Evolutionary conservation across 2,113 vertebrate species (phyloP), one percentile per base, ranked within the genome.

Genomic region (Nestor notabilis): DNA sequence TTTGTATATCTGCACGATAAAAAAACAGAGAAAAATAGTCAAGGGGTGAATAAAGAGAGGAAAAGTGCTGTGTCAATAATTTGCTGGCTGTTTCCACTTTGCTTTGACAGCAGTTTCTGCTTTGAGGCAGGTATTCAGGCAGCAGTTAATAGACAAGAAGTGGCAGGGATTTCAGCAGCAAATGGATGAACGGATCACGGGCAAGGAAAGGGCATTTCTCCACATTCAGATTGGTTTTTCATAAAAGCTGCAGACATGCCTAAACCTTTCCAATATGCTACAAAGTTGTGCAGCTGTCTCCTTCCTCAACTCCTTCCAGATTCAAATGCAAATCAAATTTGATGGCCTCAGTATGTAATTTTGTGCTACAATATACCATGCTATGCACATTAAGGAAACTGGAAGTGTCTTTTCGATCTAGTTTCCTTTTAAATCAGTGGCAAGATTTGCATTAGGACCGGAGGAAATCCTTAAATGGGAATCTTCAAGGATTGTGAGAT

Each of bases 291-390:
- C 93, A 96, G 95, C 95, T 96, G 88, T 52, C 95, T 96, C 92
- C 83, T 93, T 94, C 95, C 93, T 70, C 92, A 96, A 53, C 92
- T 94, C 75, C 82, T 77, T 93, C 87, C 88, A 92, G 64, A 96
- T 95, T 94, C 88, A 94, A 90, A 96, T 93, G 92, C 88, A 96
- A 96, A 96, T 95, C 90, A 83, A 33, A 94, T 68, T 20, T 86
- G 92, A 96, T 92, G 92, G 96, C 92, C 96, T 75, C 95, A 76
- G 77, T 90, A 70, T 93, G 95, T 81, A 94, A 95, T 94, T 96
- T 90, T 23, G 68, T 92, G 93, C 92, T 93, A 77, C 56, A 85
- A 35, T 58, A 70, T 70, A 63, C 90, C 78, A 75, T 24, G 76
- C 79, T 65, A 24, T 16, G 66, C 82, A 69, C 82, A 43, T 79